These are phyloP conservation scores for Drosophila micromelanica DNA, from an alignment of 1,140 invertebrate species.

Conservation along the genomic window DNA sequence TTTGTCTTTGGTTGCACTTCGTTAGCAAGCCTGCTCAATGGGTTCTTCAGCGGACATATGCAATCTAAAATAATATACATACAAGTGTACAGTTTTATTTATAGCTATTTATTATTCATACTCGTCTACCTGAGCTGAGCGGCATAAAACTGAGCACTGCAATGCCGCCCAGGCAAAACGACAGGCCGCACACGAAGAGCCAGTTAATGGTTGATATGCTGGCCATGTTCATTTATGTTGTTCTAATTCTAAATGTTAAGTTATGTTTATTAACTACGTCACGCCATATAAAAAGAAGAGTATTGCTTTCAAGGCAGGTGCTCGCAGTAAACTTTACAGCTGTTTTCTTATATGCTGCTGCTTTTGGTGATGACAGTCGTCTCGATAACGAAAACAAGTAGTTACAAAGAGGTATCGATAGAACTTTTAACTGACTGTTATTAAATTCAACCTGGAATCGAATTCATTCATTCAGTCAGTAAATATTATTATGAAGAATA, in stretches of 20 bases:
- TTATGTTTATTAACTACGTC: conserved; percentile 18
- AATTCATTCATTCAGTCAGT: too few relatives aligned
- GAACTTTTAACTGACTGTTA: background rate
- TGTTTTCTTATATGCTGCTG: conserved; percentile 9
- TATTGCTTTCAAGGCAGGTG: conserved; percentile 6
- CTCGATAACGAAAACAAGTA: background rate
- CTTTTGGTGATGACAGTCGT: background rate
- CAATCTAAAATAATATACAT: conserved; percentile 60
- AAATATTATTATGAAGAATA: too few relatives aligned
- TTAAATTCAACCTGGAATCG: background rate
- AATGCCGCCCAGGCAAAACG: conserved; percentile 73
- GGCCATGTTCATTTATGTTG: conserved; percentile 56
- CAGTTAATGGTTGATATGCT: conserved; percentile 77
- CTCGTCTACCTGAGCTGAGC: conserved; percentile 63
- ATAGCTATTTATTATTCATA: conserved; percentile 33
- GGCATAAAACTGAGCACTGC: conserved; percentile 78
- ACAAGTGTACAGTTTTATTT: conserved; percentile 37
- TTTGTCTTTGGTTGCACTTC: conserved; percentile 11
- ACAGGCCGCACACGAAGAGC: conserved; percentile 76
- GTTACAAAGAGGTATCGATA: background rate
- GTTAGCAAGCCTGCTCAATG: conserved; percentile 25
- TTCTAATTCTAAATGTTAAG: conserved; percentile 31
- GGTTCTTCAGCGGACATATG: conserved; percentile 73
- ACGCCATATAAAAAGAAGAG: conserved; percentile 36
- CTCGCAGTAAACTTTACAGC: conserved; percentile 4